Base-by-base conservation (phyloP, 2,797 vertebrate species). In the Semotilus atromaculatus region DNA sequence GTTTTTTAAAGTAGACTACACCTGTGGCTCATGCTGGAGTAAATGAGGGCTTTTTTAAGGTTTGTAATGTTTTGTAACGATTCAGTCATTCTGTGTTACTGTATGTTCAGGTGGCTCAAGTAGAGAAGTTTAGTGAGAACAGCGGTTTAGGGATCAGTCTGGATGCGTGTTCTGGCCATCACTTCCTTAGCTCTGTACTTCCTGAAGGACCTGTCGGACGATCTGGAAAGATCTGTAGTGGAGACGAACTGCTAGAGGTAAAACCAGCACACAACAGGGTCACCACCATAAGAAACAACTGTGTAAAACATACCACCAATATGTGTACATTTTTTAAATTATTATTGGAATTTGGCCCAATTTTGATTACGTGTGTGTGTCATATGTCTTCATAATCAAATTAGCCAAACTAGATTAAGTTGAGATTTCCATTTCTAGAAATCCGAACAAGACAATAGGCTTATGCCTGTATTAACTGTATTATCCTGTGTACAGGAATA, bases 81-180 rank as follows among this genome's bases (percentile, higher is more conserved):
- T 31, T 64, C 60, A 6, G 81, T 82, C 31, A 62, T 34, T 88
- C 23, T 85, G 71, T 72, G 76, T 68, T 40, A 6, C 19, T 81
- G 64, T 83, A 23, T 75, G 78, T 85, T 3, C 91, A 99, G 98
- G 97, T 99, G 89, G 97, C 97, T 88, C 95, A 96, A 64, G 96
- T 99, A 91, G 97, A 95, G 93, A 99, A 99, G 92, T 97, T 96
- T 60, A 99, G 95, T 1, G 97, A 98, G 93, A 98, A 91, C 94
- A 99, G 97, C 11, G 98, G 98, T 2, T 90, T 99, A 85, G 98
- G 98, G 31, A 98, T 99, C 94, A 99, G 98, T 90, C 94, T 99
- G 82, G 98, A 99, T 91, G 97, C 96, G 53, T 95, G 93, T 66
- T 92, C 93, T 4, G 97, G 97, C 11, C 97, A 97, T 92, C 98